Conservation (phyloP, 1,140 invertebrate genomes). For the Trichogramma pretiosum region DNA sequence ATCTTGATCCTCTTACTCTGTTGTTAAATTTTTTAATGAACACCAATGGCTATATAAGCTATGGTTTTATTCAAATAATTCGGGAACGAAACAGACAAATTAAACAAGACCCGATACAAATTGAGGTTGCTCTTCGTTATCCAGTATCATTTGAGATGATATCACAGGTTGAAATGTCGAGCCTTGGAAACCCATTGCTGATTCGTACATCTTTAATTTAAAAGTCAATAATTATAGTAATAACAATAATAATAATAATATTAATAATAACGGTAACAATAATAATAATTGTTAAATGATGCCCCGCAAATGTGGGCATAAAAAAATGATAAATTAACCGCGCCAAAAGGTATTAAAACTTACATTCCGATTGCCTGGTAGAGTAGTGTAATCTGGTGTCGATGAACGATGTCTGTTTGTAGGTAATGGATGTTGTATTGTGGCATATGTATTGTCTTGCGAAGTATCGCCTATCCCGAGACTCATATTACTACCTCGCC, state of each 20-base stretch:
- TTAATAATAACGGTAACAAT: too few relatives aligned
- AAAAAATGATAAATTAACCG: too few relatives aligned
- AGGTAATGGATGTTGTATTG: slow-evolving; percentile 63
- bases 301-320: too few relatives aligned
- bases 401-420: slow-evolving; percentile 43
- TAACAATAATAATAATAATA: too few relatives aligned
- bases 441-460: slow-evolving; percentile 77
- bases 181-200: slow-evolving; percentile 58
- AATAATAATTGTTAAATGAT: too few relatives aligned
- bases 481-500: slow-evolving; percentile 48
- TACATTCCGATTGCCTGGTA: slow-evolving; percentile 49
- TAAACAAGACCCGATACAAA: slow-evolving; percentile 62
- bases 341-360: slow-evolving; percentile 9
- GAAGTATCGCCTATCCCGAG: slow-evolving; percentile 42
- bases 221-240: not conserved
- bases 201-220: slow-evolving; percentile 52
- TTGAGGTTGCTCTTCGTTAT: slow-evolving; percentile 58
- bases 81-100: slow-evolving; percentile 22
- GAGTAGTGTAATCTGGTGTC: slow-evolving; percentile 63
- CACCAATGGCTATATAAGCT: too few relatives aligned
- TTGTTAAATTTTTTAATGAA: too few relatives aligned
- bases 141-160: slow-evolving; percentile 46
- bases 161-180: slow-evolving; percentile 60
- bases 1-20: too few relatives aligned
- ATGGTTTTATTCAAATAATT: too few relatives aligned